A percentile compares a stretch with the other conserved stretches of the same genome.
phyloP scores from a whole-genome alignment of 1,140 invertebrate genomes.

The Leptonema lineaticorne region DNA sequence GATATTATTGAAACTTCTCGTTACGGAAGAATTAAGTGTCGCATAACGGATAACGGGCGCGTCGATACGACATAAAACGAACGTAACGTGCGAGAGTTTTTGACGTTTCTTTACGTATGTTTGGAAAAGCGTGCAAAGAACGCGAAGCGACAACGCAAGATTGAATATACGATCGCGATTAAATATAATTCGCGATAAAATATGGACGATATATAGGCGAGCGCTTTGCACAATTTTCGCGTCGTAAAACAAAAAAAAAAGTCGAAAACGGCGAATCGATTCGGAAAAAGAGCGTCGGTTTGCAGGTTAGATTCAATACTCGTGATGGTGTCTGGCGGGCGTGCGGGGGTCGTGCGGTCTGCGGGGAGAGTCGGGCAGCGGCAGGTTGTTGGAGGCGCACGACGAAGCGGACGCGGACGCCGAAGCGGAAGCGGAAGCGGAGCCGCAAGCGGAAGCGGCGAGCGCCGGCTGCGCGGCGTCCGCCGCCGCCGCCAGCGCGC shows the following conservation, averaged over 20 bases:
- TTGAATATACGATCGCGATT: too few relatives aligned
- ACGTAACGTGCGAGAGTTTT: too few relatives aligned
- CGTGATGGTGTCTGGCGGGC: not conserved
- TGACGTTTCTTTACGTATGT: too few relatives aligned
- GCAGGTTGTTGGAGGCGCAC: not conserved
- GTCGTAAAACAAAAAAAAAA: not conserved
- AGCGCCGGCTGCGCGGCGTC: slow-evolving; percentile 70
- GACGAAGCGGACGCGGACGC: not conserved
- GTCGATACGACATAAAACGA: too few relatives aligned
- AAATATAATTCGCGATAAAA: too few relatives aligned
- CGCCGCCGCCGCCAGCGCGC: slow-evolving; percentile 75
- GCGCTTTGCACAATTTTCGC: not conserved
- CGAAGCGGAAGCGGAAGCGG: slow-evolving; percentile 65
- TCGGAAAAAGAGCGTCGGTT: too few relatives aligned
- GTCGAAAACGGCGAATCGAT: not conserved
- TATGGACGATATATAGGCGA: not conserved
- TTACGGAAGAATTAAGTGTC: too few relatives aligned
- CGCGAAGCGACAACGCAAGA: too few relatives aligned
- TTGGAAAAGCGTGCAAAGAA: too few relatives aligned
- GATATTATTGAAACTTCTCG: too few relatives aligned
- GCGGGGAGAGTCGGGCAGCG: not conserved
- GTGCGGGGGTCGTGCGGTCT: not conserved
- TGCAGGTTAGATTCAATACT: not conserved
- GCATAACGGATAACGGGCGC: too few relatives aligned
- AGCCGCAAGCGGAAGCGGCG: slow-evolving; percentile 63